A percentile compares a stretch with the other conserved stretches of the same genome.
These are phyloP conservation scores for Chelonus insularis DNA, from an alignment of 1,140 invertebrate species.

Conservation along the genomic window DNA sequence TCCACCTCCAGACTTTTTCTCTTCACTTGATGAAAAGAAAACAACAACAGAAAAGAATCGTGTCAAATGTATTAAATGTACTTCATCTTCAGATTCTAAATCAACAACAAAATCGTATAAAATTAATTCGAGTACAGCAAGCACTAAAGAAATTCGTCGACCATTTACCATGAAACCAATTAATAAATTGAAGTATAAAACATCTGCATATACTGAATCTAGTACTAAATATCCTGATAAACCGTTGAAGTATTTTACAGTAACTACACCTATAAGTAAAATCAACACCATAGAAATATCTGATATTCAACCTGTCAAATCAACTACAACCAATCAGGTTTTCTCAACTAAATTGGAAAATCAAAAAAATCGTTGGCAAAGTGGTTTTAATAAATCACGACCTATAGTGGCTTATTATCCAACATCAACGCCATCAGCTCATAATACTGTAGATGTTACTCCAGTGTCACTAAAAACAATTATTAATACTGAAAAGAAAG, in stretches of 20 bases:
- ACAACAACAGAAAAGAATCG: constrained; percentile 37
- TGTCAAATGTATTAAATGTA: constrained; percentile 49
- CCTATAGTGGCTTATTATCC: constrained; percentile 65
- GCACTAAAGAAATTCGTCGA: constrained; percentile 23
- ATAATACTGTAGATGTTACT: constrained; percentile 52
- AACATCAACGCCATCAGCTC: constrained; percentile 61
- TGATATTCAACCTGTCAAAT: constrained; percentile 33
- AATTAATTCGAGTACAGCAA: constrained; percentile 43
- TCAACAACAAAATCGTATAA: constrained; percentile 53
- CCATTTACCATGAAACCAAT: constrained; percentile 40
- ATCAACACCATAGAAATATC: constrained; percentile 37
- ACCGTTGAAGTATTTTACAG: constrained; percentile 28
- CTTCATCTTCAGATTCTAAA: constrained; percentile 48
- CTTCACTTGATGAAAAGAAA: constrained; percentile 61
- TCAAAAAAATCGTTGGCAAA: constrained; percentile 39
- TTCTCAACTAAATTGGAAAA: constrained; percentile 24
- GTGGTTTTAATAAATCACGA: constrained; percentile 59
- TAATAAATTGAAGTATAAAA: constrained; percentile 33
- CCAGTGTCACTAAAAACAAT: constrained; percentile 40
- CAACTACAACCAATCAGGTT: constrained; percentile 34
- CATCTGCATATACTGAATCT: constrained; percentile 1
- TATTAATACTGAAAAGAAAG: constrained; percentile 34
- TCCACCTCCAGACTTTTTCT: constrained; percentile 84
- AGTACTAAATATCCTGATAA: constrained; percentile 10
- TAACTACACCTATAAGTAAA: constrained; percentile 39